Evolutionary conservation across 2,113 vertebrate species (phyloP), one percentile per base, ranked within the genome.

Genomic region (Elephantulus edwardii): DNA sequence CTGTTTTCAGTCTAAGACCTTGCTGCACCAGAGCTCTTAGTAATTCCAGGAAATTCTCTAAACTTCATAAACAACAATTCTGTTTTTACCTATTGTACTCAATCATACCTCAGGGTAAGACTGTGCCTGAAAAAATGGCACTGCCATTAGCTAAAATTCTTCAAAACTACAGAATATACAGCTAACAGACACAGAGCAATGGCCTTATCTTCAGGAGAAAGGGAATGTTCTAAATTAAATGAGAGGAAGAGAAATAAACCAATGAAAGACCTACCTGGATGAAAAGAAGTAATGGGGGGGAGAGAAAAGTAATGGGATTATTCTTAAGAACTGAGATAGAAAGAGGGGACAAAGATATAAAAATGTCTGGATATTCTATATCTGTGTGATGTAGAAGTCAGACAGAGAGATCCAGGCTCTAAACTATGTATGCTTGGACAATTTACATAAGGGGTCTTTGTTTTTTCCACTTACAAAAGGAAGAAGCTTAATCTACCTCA

Each of bases 21-120:
- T 88, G n/a, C 44, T 85, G 38, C 50, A 79, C 33, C 52, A 86
- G n/a, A 93, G 44, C 44, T 62, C 78, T 85, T 44, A 90, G 70
- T 64, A 70, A 95, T 78, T 82, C 48, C 48, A 93, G 83, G 90
- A 93, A 93, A 78, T 75, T 92, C 75, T 84, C 62, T 40, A 82
- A 90, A 33, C 62, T 76, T 86, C 24, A 35, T 89, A 35, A 8
- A 82, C 1, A 89, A 13, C 52, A 86, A 71, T 33, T 68, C 60
- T 66, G 62, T 75, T 85, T 83, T 79, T 80, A 90, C 46, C 5
- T 19, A 72, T 68, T 81, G 66, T 26, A 64, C 3, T 86, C 28
- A 5, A 54, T 60, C 48, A 35, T 50, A 33, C 26, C 52, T 88
- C 38, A 82, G 35, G 35, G 3, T 58, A 88, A 91, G 46, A 81